phyloP scores from a whole-genome alignment of 2,888 invertebrate genomes.

The Hypomecis atomaria region DNA sequence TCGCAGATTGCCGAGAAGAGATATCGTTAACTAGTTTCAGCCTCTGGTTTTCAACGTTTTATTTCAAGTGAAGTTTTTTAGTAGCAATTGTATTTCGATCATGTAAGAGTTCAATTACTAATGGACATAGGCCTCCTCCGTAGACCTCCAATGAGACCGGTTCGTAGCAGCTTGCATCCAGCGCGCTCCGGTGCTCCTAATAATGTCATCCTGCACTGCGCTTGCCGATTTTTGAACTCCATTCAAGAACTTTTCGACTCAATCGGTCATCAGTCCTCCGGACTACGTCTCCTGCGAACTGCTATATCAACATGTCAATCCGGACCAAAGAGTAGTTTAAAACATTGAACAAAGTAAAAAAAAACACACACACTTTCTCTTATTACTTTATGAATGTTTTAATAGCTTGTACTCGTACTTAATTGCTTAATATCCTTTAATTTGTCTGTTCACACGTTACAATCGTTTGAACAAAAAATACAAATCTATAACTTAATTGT shows the following conservation, averaged over 20 bases:
- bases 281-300: too few relatives aligned
- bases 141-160: too few relatives aligned
- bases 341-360: too few relatives aligned
- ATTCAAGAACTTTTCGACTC: too few relatives aligned
- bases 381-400: neutral
- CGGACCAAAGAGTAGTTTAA: too few relatives aligned
- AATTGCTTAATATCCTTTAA: conserved; percentile 28
- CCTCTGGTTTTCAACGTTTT: conserved; percentile 9
- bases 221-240: too few relatives aligned
- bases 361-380: conserved; percentile 14
- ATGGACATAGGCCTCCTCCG: too few relatives aligned
- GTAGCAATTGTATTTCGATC: neutral
- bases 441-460: conserved; percentile 14
- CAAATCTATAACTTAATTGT: neutral
- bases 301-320: too few relatives aligned
- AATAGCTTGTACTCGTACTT: neutral
- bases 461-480: neutral
- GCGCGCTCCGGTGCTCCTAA: too few relatives aligned
- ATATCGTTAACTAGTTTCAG: conserved; percentile 39
- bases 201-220: too few relatives aligned
- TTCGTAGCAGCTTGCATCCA: too few relatives aligned
- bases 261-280: too few relatives aligned
- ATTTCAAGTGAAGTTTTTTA: neutral
- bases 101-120: neutral
- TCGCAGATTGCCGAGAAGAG: conserved; percentile 49